phyloP scores from a whole-genome alignment of 2,888 invertebrate genomes.

The Pilophorus perplexus region DNA sequence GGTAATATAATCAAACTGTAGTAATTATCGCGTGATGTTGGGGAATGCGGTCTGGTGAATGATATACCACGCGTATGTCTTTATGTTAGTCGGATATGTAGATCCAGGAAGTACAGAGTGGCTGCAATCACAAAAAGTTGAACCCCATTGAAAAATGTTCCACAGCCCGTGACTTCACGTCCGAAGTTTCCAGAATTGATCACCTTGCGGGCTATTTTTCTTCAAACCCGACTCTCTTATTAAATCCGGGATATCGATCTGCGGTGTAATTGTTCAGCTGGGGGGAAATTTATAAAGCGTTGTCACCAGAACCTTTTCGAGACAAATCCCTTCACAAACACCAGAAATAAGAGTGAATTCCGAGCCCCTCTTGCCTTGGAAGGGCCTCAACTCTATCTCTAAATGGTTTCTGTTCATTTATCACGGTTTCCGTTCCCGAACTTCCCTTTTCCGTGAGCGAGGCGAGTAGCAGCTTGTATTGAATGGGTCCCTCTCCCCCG shows the following conservation, averaged over 20 bases:
- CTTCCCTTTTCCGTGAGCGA: background rate
- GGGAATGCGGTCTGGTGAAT: too few species aligned
- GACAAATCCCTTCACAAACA: conserved; percentile 20
- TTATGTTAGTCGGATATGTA: too few species aligned
- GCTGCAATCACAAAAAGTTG: too few species aligned
- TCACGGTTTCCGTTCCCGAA: conserved; percentile 21
- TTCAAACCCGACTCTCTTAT: conserved; percentile 16
- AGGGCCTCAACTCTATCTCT: conserved; percentile 31
- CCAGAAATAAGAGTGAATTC: conserved; percentile 27
- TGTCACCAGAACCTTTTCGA: conserved; percentile 12
- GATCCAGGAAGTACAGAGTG: too few species aligned
- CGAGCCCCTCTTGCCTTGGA: background rate
- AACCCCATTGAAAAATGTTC: too few species aligned
- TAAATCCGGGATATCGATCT: conserved; percentile 36
- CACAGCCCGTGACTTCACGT: too few species aligned
- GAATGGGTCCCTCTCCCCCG: background rate
- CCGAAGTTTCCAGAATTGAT: conserved; percentile 9
- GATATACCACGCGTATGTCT: too few species aligned
- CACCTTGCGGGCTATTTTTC: background rate
- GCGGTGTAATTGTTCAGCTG: conserved; percentile 40
- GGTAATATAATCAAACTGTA: too few species aligned
- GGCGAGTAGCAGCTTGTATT: background rate
- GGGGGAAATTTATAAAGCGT: conserved; percentile 31
- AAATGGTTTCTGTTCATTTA: conserved; percentile 38
- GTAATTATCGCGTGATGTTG: too few species aligned